Percentiles rank a stretch among this genome's conserved stretches.
These are phyloP conservation scores for Drosophila meridiana DNA, from an alignment of 2,888 invertebrate species.

Conservation along the genomic window DNA sequence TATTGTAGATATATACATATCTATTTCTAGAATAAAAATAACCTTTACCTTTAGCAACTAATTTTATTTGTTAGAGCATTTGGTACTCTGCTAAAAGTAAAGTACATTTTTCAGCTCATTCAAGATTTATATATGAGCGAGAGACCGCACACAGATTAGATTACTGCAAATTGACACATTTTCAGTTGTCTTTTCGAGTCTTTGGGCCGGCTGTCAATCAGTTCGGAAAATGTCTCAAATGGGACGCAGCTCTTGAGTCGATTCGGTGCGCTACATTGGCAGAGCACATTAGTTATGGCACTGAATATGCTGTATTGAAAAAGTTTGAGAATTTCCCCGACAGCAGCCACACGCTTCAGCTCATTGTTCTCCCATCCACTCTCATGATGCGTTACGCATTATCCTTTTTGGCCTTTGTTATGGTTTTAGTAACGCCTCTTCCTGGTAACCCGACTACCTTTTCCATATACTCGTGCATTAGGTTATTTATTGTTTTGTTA, in stretches of 20 bases:
- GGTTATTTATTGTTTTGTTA: constrained; percentile 34
- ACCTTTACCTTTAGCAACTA: too few species aligned
- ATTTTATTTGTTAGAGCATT: constrained; percentile 7
- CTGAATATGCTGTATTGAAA: constrained; percentile 8
- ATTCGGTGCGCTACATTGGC: constrained; percentile 67
- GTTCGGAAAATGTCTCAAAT: constrained; percentile 38
- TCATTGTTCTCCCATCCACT: constrained; percentile 45
- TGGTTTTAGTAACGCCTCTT: constrained; percentile 74
- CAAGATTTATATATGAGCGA: constrained; percentile 36
- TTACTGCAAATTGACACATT: constrained; percentile 80
- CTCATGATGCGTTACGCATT: constrained; percentile 76
- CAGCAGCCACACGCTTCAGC: constrained; percentile 44
- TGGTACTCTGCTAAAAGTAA: background rate
- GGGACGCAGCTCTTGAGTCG: constrained; percentile 51
- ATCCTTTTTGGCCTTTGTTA: constrained; percentile 69
- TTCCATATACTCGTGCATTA: constrained; percentile 12
- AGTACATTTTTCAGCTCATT: constrained; percentile 8
- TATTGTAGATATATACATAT: background rate
- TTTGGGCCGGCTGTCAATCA: constrained; percentile 52
- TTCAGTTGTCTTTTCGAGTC: constrained; percentile 43
- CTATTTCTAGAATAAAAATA: background rate
- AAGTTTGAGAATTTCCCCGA: constrained; percentile 3
- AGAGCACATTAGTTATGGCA: constrained; percentile 54
- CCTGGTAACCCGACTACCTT: constrained; percentile 76
- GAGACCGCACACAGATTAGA: constrained; percentile 75